Percentiles rank a stretch among this genome's conserved stretches.
Evolutionary conservation across 2,888 invertebrate species (phyloP).

Genomic region (Amaurobius ferox): DNA sequence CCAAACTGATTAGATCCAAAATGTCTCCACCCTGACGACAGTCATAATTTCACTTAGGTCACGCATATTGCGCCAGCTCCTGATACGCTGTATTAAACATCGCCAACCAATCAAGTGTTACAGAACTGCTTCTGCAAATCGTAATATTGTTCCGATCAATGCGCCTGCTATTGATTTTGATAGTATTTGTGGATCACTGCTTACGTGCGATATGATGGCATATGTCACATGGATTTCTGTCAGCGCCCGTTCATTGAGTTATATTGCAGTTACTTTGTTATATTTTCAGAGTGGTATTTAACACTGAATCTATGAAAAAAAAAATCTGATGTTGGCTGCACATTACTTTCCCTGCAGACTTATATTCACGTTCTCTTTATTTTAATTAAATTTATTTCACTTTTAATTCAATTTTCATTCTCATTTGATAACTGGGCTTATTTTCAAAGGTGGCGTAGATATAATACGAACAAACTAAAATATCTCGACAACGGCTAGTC

Average conservation of each 20-base stretch:
- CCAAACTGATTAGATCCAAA: too few species aligned
- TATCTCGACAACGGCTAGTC: too few species aligned
- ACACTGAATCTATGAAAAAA: too few species aligned
- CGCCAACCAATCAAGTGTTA: not conserved
- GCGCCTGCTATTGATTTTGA: slow-evolving; percentile 41
- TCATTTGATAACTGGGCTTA: too few species aligned
- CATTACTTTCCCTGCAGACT: too few species aligned
- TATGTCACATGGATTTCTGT: not conserved
- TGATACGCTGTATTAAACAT: not conserved
- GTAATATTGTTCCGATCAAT: slow-evolving; percentile 8
- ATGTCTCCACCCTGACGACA: too few species aligned
- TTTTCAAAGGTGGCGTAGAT: too few species aligned
- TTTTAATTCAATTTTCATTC: too few species aligned
- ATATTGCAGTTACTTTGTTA: not conserved
- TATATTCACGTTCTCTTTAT: too few species aligned
- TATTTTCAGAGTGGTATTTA: not conserved
- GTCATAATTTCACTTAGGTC: not conserved
- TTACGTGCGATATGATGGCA: not conserved
- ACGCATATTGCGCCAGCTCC: not conserved
- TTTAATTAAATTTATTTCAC: too few species aligned
- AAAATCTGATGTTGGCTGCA: too few species aligned
- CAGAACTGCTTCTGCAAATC: not conserved
- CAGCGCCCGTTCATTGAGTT: not conserved
- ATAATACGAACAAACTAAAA: too few species aligned
- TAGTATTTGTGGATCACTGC: not conserved